Evolutionary conservation across 2,113 vertebrate species (phyloP).

Genomic region (Protobothrops mucrosquamatus): DNA sequence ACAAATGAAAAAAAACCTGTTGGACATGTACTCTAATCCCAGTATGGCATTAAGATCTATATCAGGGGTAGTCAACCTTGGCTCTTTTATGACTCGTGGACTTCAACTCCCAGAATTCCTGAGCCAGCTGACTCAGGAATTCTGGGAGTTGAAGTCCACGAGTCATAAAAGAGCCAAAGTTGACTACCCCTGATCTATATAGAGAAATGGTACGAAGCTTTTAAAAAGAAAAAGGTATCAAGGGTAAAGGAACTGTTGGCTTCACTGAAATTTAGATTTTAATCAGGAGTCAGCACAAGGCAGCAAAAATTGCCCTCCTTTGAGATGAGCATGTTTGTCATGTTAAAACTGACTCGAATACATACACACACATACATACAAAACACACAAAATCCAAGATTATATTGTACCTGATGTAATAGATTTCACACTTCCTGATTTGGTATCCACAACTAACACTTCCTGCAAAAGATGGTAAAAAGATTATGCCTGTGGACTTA

Average conservation of each 20-base stretch:
- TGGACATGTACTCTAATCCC: not conserved
- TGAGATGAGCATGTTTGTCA: not conserved
- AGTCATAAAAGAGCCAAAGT: too few relatives aligned
- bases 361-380: not conserved
- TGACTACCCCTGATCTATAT: too few relatives aligned
- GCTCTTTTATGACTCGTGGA: too few relatives aligned
- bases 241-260: not conserved
- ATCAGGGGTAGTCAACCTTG: too few relatives aligned
- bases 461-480: constrained; percentile 58
- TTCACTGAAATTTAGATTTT: not conserved
- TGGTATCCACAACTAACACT: constrained; percentile 73
- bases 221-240: not conserved
- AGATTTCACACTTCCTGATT: constrained; percentile 61
- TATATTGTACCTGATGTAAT: constrained; percentile 70
- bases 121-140: too few relatives aligned
- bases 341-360: not conserved
- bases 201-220: not conserved
- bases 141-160: too few relatives aligned
- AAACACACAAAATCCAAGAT: not conserved
- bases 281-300: not conserved
- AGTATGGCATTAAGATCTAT: not conserved
- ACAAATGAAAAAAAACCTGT: not conserved
- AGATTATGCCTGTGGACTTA: not conserved
- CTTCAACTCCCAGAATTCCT: too few relatives aligned
- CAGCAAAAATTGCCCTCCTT: not conserved